phyloP scores from a whole-genome alignment of 1,140 invertebrate genomes.

The Drosophila littoralis region DNA sequence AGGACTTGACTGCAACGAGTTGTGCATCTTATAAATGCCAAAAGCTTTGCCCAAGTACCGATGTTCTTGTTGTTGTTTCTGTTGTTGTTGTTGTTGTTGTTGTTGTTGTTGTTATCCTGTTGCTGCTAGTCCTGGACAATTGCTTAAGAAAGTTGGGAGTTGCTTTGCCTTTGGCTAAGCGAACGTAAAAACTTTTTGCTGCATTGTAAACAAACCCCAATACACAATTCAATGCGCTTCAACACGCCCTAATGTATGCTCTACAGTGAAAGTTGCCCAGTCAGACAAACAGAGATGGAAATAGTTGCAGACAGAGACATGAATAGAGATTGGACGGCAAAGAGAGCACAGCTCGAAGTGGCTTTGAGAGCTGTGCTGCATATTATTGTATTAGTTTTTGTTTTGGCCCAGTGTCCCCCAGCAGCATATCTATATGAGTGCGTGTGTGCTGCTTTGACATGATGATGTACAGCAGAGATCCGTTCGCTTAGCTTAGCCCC shows the following conservation, averaged over 20 bases:
- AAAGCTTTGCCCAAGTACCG: slow-evolving; percentile 34
- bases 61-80: slow-evolving; percentile 11
- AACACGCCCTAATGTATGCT: slow-evolving; percentile 81
- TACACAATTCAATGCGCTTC: slow-evolving; percentile 82
- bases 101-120: slow-evolving; percentile 17
- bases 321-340: not conserved
- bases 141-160: slow-evolving; percentile 76
- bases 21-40: slow-evolving; percentile 81
- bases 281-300: slow-evolving; percentile 24
- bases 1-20: slow-evolving; percentile 48
- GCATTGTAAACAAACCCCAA: slow-evolving; percentile 83
- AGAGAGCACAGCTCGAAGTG: slow-evolving; percentile 38
- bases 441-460: slow-evolving; percentile 42
- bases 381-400: slow-evolving; percentile 78
- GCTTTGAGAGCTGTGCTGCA: slow-evolving; percentile 64
- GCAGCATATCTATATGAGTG: slow-evolving; percentile 1
- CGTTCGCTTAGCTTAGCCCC: slow-evolving; percentile 18
- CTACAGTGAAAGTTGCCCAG: slow-evolving; percentile 50
- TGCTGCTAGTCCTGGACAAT: slow-evolving; percentile 55
- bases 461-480: slow-evolving; percentile 56
- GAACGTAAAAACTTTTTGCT: slow-evolving; percentile 80
- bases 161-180: slow-evolving; percentile 75
- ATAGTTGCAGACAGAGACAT: slow-evolving; percentile 12
- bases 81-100: slow-evolving; percentile 19
- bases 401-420: slow-evolving; percentile 36